Percentiles rank a stretch among this genome's conserved stretches.
Conservation (phyloP, 2,797 vertebrate genomes). For the Alauda arvensis region DNA sequence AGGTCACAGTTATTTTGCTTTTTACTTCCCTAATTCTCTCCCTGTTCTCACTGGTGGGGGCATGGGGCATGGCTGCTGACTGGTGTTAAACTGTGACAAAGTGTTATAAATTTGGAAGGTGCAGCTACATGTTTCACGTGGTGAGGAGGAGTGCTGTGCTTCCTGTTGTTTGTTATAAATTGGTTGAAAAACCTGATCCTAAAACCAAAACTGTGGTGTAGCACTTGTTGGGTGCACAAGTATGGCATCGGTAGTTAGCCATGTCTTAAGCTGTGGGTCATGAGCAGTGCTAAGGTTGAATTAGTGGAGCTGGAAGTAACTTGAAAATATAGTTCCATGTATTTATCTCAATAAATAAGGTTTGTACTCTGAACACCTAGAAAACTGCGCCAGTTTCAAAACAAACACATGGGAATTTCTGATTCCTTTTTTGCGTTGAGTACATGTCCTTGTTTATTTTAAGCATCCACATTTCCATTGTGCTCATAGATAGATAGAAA, state of each 20-base stretch:
- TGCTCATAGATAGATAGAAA: neutral
- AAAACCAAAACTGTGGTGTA: neutral
- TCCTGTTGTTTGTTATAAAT: neutral
- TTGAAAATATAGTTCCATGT: neutral
- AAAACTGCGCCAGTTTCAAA: neutral
- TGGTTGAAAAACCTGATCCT: neutral
- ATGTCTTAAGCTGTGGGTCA: neutral
- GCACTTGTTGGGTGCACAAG: neutral
- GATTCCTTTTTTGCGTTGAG: neutral
- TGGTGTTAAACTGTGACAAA: neutral
- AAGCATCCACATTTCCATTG: neutral
- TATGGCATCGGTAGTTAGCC: neutral
- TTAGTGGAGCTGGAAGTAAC: neutral
- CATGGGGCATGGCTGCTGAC: neutral
- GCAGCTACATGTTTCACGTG: fast-evolving
- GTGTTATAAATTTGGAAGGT: neutral
- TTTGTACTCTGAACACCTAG: neutral
- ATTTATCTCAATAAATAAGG: neutral
- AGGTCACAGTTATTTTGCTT: neutral
- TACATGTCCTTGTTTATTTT: neutral
- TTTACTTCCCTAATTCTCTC: neutral
- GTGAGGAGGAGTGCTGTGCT: neutral
- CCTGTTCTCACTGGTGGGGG: neutral
- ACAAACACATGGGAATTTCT: neutral
- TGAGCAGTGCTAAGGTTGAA: neutral